Evolutionary conservation across 2,888 invertebrate species (phyloP).

Genomic region (Tachina fera): DNA sequence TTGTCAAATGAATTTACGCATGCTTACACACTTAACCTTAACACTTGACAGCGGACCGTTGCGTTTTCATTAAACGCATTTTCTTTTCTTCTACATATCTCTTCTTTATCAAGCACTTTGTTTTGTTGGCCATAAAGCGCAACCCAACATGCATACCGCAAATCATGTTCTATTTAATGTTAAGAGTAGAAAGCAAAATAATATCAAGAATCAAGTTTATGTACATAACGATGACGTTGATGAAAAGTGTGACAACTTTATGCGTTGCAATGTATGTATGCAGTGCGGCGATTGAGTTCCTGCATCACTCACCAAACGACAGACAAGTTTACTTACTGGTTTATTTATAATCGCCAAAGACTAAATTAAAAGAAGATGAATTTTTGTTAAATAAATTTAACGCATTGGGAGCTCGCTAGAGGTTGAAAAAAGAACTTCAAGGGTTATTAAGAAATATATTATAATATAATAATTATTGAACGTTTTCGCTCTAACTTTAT

Average conservation of each 20-base stretch:
- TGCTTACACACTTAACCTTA: slow-evolving; percentile 44
- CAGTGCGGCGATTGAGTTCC: neutral
- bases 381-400: slow-evolving; percentile 15
- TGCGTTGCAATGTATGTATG: neutral
- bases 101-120: slow-evolving; percentile 11
- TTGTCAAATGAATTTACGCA: slow-evolving; percentile 42
- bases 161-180: slow-evolving; percentile 37
- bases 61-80: slow-evolving; percentile 6
- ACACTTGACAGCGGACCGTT: slow-evolving; percentile 41
- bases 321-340: slow-evolving; percentile 27
- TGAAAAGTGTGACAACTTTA: slow-evolving; percentile 48
- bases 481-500: too few relatives aligned
- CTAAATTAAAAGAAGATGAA: slow-evolving; percentile 37
- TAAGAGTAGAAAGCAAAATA: slow-evolving; percentile 26
- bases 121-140: slow-evolving; percentile 29
- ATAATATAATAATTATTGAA: too few relatives aligned
- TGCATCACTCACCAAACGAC: slow-evolving; percentile 5
- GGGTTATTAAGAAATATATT: too few relatives aligned
- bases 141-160: slow-evolving; percentile 2
- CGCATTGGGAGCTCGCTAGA: neutral
- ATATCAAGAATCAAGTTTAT: slow-evolving; percentile 51
- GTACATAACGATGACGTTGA: slow-evolving; percentile 52
- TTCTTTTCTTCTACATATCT: neutral
- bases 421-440: too few relatives aligned
- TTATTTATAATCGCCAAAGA: slow-evolving; percentile 31